Conservation (phyloP, 2,113 vertebrate genomes). For the Leucoraja erinaceus region DNA sequence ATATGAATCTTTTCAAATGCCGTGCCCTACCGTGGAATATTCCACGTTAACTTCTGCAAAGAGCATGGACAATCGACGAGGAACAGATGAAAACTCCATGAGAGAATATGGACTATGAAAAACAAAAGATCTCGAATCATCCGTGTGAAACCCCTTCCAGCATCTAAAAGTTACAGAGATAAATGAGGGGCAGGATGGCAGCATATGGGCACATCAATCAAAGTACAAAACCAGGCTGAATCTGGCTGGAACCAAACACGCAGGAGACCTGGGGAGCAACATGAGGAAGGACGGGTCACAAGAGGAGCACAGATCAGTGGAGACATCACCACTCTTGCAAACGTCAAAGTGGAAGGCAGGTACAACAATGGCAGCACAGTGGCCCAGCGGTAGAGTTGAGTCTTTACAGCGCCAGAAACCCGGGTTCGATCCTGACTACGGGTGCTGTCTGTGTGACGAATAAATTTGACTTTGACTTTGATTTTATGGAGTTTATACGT, state of each 20-base stretch:
- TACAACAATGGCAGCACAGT: not conserved
- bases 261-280: constrained; percentile 16
- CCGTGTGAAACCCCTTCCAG: constrained; percentile 18
- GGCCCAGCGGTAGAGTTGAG: no score
- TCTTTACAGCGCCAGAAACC: no score
- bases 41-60: not conserved
- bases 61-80: not conserved
- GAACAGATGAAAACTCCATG: not conserved
- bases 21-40: not conserved
- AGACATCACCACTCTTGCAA: not conserved
- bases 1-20: not conserved
- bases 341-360: not conserved
- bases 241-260: not conserved
- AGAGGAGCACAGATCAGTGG: not conserved
- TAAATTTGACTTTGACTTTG: no score
- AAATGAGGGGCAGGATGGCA: not conserved
- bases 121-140: not conserved
- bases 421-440: no score
- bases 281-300: constrained; percentile 18
- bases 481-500: no score
- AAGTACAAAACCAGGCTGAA: constrained; percentile 20
- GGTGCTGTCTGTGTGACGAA: no score
- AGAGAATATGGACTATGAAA: not conserved
- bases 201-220: constrained; percentile 26
- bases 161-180: constrained; percentile 34